Conservation (phyloP, 2,113 vertebrate species). For the Motacilla alba region DNA sequence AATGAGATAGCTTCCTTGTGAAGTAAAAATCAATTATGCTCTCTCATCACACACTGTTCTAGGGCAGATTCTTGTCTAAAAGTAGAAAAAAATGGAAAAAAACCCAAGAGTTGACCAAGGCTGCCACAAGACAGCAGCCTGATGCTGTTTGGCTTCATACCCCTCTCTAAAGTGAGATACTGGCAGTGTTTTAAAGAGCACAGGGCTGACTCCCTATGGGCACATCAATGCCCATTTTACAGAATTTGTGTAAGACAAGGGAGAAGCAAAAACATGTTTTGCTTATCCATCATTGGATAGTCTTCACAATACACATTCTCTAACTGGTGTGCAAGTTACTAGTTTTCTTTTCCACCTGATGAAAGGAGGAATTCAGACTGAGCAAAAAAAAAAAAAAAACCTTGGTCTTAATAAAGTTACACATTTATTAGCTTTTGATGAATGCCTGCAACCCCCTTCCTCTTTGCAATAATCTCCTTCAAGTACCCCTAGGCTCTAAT, state of each 20-base stretch:
- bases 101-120: neutral
- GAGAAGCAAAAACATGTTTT: neutral
- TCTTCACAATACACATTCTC: neutral
- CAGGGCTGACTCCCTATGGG: neutral
- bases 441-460: neutral
- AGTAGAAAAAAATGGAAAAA: neutral
- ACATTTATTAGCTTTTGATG: neutral
- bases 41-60: neutral
- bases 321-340: neutral
- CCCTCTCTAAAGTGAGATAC: neutral
- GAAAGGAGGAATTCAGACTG: neutral
- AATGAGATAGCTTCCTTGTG: neutral
- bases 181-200: neutral
- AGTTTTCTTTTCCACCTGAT: neutral
- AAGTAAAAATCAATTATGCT: neutral
- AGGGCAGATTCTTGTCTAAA: neutral
- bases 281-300: neutral
- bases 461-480: neutral
- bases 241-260: neutral
- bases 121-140: neutral
- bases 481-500: slow-evolving; percentile 1
- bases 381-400: neutral
- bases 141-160: neutral
- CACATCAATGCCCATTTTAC: accelerated
- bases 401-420: neutral